Evolutionary conservation across 2,888 invertebrate species (phyloP), one percentile per base, ranked within the genome.

Genomic region (Blastobasis adustella): DNA sequence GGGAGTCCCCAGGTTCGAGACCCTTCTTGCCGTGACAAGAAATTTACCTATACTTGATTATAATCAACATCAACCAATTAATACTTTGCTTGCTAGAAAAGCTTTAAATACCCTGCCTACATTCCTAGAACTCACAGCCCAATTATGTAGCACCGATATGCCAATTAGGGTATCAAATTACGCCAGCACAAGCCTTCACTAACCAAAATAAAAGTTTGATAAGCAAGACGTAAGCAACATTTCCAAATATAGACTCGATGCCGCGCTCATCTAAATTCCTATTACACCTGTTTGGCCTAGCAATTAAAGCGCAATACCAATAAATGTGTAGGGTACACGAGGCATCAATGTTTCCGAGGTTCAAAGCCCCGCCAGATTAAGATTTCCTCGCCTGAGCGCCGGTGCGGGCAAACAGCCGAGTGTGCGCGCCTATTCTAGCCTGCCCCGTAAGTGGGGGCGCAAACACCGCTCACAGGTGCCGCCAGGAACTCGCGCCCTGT

Each of bases 401-500:
- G 74, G 69, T 73, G 71, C 66, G 63, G 61, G 67, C 71, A 81
- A 81, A 82, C 79, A 79, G 65, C 69, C 65, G 66, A 68, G 84
- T 85, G 76, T 82, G 81, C 82, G 71, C 71, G 77, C 70, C 73
- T 73, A 68, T 86, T 86, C 70, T 73, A 74, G 74, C 82, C 68
- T 67, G 69, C 66, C 66, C 61, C 71, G 73, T 85, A 87, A 87
- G 80, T 86, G 79, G 76, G 76, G 78, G 71, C 69, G 79, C 80
- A 87, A 83, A 87, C 84, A 87, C 49, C 53, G 56, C 63, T 65
- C 79, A 80, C 82, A 82, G 82, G 80, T 79, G 82, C 82, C 69
- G 65, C 63, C 49, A 42, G 50, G 69, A 61, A 69, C 57, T 59
- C 58, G 56, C 64, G 54, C 73, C 78, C 73, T 80, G 76, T 84